Evolutionary conservation across 2,797 vertebrate genomes (phyloP).

Genomic region (Pempheris klunzingeri): DNA sequence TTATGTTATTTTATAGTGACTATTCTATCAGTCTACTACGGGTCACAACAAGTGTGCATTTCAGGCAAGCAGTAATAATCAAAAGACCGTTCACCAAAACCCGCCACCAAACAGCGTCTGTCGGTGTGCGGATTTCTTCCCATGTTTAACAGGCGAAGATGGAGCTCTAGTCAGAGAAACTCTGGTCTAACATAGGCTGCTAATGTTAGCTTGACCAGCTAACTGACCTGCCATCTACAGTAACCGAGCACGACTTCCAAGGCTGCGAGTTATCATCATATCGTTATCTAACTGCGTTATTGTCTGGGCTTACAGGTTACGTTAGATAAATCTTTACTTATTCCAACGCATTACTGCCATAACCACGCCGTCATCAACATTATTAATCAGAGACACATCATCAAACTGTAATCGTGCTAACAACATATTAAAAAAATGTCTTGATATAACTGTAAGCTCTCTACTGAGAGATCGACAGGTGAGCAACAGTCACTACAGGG

Average conservation of each 20-base stretch:
- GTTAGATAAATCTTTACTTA: no score
- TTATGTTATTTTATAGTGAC: constrained; percentile 40
- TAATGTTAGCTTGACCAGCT: not conserved
- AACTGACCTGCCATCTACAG: not conserved
- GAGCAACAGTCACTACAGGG: not conserved
- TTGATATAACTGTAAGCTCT: no score
- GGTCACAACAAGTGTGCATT: constrained; percentile 46
- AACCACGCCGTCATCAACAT: no score
- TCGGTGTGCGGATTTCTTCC: constrained; percentile 12
- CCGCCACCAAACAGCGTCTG: not conserved
- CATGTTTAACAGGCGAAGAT: not conserved
- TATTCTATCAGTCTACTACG: constrained; percentile 14
- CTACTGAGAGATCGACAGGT: no score
- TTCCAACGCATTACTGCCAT: no score
- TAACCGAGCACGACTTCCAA: not conserved
- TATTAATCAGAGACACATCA: no score
- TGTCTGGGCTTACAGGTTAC: not conserved
- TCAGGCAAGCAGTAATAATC: constrained; percentile 57
- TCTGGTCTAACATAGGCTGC: not conserved
- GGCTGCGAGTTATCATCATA: no score
- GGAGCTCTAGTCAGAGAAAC: not conserved
- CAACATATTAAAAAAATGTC: not conserved
- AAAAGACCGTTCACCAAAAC: not conserved
- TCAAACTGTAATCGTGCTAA: no score
- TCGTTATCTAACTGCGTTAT: no score